These are phyloP conservation scores for Asobara japonica DNA, from an alignment of 1,140 invertebrate genomes.

Conservation along the genomic window DNA sequence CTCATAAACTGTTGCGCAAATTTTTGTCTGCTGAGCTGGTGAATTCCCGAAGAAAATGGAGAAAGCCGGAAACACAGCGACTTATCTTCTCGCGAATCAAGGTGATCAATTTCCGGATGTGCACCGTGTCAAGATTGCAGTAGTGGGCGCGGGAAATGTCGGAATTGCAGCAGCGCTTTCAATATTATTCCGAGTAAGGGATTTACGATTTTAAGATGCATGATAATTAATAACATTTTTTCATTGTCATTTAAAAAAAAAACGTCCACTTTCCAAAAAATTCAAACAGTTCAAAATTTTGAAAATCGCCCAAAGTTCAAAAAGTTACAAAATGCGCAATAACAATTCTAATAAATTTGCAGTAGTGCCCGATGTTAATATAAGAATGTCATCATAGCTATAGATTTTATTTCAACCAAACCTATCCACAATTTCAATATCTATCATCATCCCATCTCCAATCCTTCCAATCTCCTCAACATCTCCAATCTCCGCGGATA, in stretches of 20 bases:
- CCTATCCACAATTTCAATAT: slow-evolving; percentile 1
- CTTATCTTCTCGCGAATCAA: slow-evolving; percentile 54
- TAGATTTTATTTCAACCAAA: slow-evolving; percentile 57
- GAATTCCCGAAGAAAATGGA: neutral
- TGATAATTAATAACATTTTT: too few species aligned
- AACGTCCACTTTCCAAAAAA: too few species aligned
- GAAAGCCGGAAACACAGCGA: slow-evolving; percentile 44
- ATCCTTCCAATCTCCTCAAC: neutral
- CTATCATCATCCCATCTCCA: neutral
- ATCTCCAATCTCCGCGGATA: neutral
- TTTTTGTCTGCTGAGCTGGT: neutral
- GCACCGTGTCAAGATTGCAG: slow-evolving; percentile 54
- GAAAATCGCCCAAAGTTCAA: too few species aligned
- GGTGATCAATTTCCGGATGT: slow-evolving; percentile 46
- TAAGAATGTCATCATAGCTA: slow-evolving; percentile 53
- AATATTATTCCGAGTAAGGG: slow-evolving; percentile 57
- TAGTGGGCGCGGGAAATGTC: slow-evolving; percentile 51
- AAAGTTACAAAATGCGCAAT: too few species aligned
- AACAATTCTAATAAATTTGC: too few species aligned
- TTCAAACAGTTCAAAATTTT: too few species aligned
- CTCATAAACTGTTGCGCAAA: neutral
- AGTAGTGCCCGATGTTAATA: slow-evolving; percentile 51
- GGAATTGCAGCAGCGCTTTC: slow-evolving; percentile 55
- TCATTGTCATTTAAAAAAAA: too few species aligned
- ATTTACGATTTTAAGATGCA: too few species aligned